These are phyloP conservation scores for Brachionus manjavacas DNA, from an alignment of 1,140 invertebrate genomes.

Conservation along the genomic window DNA sequence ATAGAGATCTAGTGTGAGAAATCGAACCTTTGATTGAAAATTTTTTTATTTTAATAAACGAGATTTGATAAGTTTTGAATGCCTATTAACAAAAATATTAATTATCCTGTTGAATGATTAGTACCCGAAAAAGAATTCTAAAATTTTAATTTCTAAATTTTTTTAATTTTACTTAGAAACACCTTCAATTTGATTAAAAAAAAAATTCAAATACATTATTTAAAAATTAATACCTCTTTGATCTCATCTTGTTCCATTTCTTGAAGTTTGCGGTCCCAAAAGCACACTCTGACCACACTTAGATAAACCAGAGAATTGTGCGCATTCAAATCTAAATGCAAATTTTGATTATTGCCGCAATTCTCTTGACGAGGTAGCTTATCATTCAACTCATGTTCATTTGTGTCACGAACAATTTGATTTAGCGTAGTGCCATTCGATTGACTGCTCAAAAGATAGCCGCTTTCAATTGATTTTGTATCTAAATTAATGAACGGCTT, in stretches of 20 bases:
- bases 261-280: conserved; percentile 35
- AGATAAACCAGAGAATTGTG: not conserved
- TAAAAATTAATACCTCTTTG: conserved; percentile 22
- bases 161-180: too few species aligned
- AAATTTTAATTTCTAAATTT: too few species aligned
- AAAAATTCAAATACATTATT: conserved; percentile 7
- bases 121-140: too few species aligned
- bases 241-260: conserved; percentile 32
- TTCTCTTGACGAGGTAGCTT: not conserved
- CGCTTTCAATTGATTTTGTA: not conserved
- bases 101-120: too few species aligned
- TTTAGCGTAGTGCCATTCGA: not conserved
- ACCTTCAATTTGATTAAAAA: not conserved
- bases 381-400: not conserved
- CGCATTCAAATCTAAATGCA: not conserved
- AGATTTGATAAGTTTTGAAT: too few species aligned
- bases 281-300: conserved; percentile 15
- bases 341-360: not conserved
- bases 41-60: too few species aligned
- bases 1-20: too few species aligned
- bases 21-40: too few species aligned
- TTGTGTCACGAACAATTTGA: not conserved
- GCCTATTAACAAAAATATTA: too few species aligned
- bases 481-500: conserved; percentile 27
- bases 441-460: not conserved